phyloP scores from a whole-genome alignment of 2,113 vertebrate genomes.

The Rhabdornis inornatus region DNA sequence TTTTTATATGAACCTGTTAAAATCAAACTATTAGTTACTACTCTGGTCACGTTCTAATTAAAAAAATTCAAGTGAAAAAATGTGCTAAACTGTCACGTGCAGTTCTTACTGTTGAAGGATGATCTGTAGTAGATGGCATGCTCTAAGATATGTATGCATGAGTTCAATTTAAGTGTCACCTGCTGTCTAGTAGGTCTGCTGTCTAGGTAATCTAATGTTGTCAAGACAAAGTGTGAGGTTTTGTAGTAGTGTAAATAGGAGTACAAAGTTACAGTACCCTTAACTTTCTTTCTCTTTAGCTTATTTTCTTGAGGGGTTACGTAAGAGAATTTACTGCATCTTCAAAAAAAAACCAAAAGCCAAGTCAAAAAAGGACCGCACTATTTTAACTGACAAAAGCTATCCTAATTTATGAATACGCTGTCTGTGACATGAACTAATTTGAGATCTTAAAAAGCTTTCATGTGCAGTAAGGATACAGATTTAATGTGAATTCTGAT shows the following conservation, averaged over 20 bases:
- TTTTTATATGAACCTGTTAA: neutral
- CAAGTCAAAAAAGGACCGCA: neutral
- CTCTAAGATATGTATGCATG: neutral
- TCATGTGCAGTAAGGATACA: neutral
- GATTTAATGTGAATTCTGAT: slow-evolving; percentile 51
- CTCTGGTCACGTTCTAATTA: neutral
- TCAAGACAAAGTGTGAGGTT: neutral
- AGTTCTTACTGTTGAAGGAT: neutral
- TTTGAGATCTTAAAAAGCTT: slow-evolving; percentile 2
- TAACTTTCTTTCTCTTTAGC: neutral
- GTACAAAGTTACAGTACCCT: neutral
- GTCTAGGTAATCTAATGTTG: neutral
- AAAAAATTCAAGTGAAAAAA: neutral
- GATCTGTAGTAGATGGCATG: neutral
- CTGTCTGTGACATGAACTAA: neutral
- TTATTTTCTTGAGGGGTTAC: neutral
- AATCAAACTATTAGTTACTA: neutral
- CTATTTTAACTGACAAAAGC: neutral
- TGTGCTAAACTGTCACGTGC: rapidly evolving
- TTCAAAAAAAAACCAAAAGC: neutral
- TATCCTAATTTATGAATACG: neutral
- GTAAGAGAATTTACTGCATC: neutral
- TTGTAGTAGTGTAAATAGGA: neutral
- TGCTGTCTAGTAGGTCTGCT: neutral
- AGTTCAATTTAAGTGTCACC: neutral